These are phyloP conservation scores for Artibeus lituratus DNA, from an alignment of 2,797 vertebrate species.

Conservation along the genomic window DNA sequence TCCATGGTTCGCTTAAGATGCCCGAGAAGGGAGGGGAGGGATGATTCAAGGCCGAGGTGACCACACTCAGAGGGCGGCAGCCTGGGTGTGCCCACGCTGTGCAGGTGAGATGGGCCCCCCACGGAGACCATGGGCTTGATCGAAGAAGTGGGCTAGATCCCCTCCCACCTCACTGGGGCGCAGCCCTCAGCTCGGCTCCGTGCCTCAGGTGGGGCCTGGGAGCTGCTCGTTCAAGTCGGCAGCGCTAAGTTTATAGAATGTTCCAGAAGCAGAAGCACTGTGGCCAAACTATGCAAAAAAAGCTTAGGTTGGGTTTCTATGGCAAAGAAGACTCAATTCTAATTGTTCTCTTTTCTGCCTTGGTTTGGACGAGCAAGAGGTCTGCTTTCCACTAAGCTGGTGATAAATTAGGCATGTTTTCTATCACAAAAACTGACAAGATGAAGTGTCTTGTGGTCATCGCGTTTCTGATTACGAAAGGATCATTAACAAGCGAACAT, in stretches of 20 bases:
- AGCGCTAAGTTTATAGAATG: background rate
- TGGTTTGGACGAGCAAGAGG: background rate
- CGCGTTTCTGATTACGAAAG: conserved; percentile 61
- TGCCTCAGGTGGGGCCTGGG: background rate
- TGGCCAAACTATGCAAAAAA: background rate
- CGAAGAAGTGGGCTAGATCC: background rate
- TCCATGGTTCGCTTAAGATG: background rate
- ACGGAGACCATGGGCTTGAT: background rate
- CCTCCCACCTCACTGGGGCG: background rate
- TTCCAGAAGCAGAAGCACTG: background rate
- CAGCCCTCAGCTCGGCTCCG: background rate
- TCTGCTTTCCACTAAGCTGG: conserved; percentile 41
- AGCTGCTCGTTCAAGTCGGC: background rate
- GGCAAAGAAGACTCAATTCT: background rate
- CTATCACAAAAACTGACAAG: conserved; percentile 62
- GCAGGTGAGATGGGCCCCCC: background rate
- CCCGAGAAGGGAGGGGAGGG: background rate
- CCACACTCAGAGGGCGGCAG: background rate
- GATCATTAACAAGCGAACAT: conserved; percentile 71
- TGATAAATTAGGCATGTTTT: conserved; percentile 68
- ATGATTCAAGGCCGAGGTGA: background rate
- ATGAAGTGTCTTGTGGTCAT: conserved; percentile 61
- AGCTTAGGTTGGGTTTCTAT: background rate
- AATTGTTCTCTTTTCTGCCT: background rate
- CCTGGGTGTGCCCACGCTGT: fast-evolving